Percentiles rank a stretch among this genome's conserved stretches.
Evolutionary conservation across 1,140 invertebrate species (phyloP).

Genomic region (Notospermus geniculatus): DNA sequence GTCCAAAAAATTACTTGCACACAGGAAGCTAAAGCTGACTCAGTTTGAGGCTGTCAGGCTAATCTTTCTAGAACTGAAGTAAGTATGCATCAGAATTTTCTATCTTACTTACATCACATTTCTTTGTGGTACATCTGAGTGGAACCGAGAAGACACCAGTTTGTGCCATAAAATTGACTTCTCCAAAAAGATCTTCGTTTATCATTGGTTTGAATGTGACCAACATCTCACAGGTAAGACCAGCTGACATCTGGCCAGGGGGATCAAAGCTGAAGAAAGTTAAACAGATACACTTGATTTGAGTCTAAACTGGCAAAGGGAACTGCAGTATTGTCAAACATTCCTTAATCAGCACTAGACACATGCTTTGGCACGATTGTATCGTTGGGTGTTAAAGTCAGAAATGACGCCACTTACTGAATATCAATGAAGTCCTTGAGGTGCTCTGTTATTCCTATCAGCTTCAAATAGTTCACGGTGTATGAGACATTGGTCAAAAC

Average conservation of each 20-base stretch:
- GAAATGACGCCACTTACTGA: constrained; percentile 35
- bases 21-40: no score
- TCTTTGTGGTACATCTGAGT: constrained; percentile 53
- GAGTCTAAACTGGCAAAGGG: no score
- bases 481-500: constrained; percentile 55
- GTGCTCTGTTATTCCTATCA: constrained; percentile 47
- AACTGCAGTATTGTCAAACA: no score
- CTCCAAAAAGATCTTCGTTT: constrained; percentile 53
- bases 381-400: neutral
- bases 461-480: constrained; percentile 52
- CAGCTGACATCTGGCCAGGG: constrained; percentile 57
- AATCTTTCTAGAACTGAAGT: no score
- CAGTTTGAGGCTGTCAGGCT: no score
- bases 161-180: constrained; percentile 53
- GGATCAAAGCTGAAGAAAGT: constrained; percentile 52
- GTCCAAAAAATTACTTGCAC: no score
- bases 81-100: no score
- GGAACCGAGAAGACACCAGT: constrained; percentile 53
- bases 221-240: constrained; percentile 54
- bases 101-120: constrained; percentile 56
- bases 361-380: neutral
- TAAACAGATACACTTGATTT: no score
- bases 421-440: constrained; percentile 56
- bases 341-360: neutral
- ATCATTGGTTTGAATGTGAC: constrained; percentile 57